Base-by-base conservation (phyloP, 2,888 invertebrate species). In the Clivina fossor region DNA sequence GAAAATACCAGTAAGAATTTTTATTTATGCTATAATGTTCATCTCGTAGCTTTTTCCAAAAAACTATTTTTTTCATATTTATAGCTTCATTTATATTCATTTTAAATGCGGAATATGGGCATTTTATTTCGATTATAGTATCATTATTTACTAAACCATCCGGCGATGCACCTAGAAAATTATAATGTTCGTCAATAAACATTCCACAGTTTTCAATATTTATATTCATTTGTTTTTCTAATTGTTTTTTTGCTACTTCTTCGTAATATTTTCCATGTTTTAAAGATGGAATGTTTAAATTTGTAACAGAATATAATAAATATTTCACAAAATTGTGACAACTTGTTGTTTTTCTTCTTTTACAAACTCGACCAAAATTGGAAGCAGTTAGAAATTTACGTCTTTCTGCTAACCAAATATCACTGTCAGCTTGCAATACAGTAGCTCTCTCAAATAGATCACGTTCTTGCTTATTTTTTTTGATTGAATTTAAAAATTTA, bases 361-460 rank as follows among this genome's bases (percentile, higher is more conserved):
- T 40, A 20, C 40, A 40, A 5, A 40, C n/a, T 20, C 7, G 20
- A 7, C 13, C 41, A 26, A 43, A 43, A 13, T 43, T 43, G 1
- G 41, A 43, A n/a, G 41, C 41, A 5, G 41, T 43, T 43, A 43
- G 28, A 2, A 43, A 9, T 26, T 43, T 43, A 3, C 26, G 4
- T 4, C 41, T 2, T 13, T 13, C 15, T 15, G 24, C 41, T 28
- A 43, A 9, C 41, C 41, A 43, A 1, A 13, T 8, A 2, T n/a
- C 41, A 26, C 26, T 26, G 13, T 7, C 41, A 26, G 13, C 15
- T 26, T 43, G 41, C 8, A 26, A 2, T 7, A 43, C 1, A 3
- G 41, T 26, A 2, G 1, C 2, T 24, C 26, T 9, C 8, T 43
- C 41, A 26, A 43, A 13, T 1, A 13, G 3, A 2, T 7, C 2